Evolutionary conservation across 2,113 vertebrate species (phyloP).

Genomic region (Acanthochromis polyacanthus): DNA sequence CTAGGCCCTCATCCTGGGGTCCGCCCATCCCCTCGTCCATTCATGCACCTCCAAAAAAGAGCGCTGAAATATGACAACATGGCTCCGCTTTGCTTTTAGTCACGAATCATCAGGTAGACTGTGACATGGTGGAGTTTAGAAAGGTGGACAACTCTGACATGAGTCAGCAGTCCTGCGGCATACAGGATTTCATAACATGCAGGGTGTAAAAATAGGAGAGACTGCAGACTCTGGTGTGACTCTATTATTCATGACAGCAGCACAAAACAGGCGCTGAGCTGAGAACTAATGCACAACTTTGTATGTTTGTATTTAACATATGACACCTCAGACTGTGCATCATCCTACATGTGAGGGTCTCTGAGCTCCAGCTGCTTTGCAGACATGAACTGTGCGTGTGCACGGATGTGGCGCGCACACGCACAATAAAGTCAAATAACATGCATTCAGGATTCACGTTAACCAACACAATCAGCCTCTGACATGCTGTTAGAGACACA

Average conservation of each 20-base stretch:
- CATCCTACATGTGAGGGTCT: background rate
- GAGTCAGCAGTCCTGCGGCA: conserved; percentile 74
- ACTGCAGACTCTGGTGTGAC: conserved; percentile 48
- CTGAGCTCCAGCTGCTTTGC: background rate
- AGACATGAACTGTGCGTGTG: no score
- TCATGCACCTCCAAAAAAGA: conserved; percentile 60
- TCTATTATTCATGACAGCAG: conserved; percentile 45
- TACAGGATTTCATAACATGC: conserved; percentile 38
- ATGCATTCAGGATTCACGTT: background rate
- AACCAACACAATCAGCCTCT: background rate
- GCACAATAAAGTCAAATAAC: conserved; percentile 35
- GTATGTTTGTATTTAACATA: background rate
- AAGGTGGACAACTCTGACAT: conserved; percentile 24
- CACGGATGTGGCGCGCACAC: background rate
- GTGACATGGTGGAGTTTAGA: background rate
- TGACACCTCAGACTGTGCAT: background rate
- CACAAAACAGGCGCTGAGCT: background rate
- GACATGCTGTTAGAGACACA: background rate
- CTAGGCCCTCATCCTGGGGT: conserved; percentile 63
- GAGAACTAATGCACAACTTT: conserved; percentile 26
- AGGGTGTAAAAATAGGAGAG: conserved; percentile 36
- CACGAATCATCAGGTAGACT: background rate
- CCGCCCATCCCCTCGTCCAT: conserved; percentile 71
- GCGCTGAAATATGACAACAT: conserved; percentile 70
- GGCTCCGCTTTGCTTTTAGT: conserved; percentile 26